phyloP scores from a whole-genome alignment of 35 echinoderm and acorn worm species.

The Diadema setosum region DNA sequence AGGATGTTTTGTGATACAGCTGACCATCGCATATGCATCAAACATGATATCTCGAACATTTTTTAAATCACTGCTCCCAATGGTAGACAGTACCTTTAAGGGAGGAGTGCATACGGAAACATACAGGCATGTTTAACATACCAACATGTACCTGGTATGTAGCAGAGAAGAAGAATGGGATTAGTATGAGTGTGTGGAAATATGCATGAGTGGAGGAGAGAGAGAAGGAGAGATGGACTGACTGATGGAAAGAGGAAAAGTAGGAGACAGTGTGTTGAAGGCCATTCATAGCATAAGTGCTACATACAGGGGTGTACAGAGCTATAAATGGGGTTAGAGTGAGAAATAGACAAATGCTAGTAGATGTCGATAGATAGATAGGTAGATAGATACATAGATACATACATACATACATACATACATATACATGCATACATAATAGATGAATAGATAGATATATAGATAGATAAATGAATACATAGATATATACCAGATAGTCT shows the following conservation, averaged over 20 bases:
- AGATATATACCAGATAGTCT: too few relatives aligned
- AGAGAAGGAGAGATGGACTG: not conserved
- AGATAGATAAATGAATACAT: not conserved
- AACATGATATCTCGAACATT: too few relatives aligned
- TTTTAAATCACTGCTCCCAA: too few relatives aligned
- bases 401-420: too few relatives aligned
- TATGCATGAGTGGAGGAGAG: not conserved
- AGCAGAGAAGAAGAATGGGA: too few relatives aligned
- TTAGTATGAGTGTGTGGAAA: too few relatives aligned
- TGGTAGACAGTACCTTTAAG: too few relatives aligned
- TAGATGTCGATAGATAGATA: not conserved
- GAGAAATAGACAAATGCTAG: not conserved
- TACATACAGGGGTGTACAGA: not conserved
- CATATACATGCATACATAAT: not conserved
- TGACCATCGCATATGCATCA: too few relatives aligned
- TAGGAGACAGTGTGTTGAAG: not conserved
- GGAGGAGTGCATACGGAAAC: too few relatives aligned
- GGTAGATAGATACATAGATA: not conserved
- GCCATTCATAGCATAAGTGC: not conserved
- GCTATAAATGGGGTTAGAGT: not conserved
- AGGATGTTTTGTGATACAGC: too few relatives aligned
- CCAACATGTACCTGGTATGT: too few relatives aligned
- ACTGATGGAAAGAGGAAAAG: not conserved
- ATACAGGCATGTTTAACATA: too few relatives aligned
- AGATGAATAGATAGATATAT: not conserved